These are phyloP conservation scores for Hetaerina americana DNA, from an alignment of 1,140 invertebrate species.

Conservation along the genomic window DNA sequence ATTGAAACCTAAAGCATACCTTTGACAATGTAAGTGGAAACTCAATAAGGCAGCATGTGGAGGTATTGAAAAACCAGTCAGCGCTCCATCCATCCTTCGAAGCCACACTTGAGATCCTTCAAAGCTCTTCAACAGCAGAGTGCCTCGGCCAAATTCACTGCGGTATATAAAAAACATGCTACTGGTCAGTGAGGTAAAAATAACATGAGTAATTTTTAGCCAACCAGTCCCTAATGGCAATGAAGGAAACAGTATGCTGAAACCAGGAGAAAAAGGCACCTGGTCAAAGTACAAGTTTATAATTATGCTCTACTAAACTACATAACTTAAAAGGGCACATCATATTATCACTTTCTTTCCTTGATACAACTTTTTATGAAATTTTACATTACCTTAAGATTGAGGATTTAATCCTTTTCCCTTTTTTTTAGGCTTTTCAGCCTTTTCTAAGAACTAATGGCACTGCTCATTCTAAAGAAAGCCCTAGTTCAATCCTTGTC, in stretches of 20 bases:
- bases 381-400: too few species aligned
- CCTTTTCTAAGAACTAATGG: too few species aligned
- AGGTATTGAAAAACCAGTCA: slow-evolving; percentile 56
- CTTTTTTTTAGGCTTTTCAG: too few species aligned
- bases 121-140: slow-evolving; percentile 61
- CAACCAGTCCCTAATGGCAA: neutral
- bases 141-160: slow-evolving; percentile 62
- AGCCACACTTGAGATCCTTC: slow-evolving; percentile 64
- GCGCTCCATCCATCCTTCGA: slow-evolving; percentile 52
- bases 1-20: slow-evolving; percentile 2
- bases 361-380: too few species aligned
- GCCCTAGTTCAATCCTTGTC: too few species aligned
- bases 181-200: neutral
- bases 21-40: slow-evolving; percentile 22
- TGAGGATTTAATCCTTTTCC: too few species aligned
- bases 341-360: too few species aligned
- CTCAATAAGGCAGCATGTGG: slow-evolving; percentile 43
- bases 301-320: too few species aligned
- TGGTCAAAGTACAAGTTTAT: too few species aligned
- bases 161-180: slow-evolving; percentile 17
- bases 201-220: neutral
- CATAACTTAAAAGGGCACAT: too few species aligned
- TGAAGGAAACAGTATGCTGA: neutral
- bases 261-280: too few species aligned
- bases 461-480: too few species aligned